These are phyloP conservation scores for Phortica variegata DNA, from an alignment of 1,140 invertebrate species.

Conservation along the genomic window DNA sequence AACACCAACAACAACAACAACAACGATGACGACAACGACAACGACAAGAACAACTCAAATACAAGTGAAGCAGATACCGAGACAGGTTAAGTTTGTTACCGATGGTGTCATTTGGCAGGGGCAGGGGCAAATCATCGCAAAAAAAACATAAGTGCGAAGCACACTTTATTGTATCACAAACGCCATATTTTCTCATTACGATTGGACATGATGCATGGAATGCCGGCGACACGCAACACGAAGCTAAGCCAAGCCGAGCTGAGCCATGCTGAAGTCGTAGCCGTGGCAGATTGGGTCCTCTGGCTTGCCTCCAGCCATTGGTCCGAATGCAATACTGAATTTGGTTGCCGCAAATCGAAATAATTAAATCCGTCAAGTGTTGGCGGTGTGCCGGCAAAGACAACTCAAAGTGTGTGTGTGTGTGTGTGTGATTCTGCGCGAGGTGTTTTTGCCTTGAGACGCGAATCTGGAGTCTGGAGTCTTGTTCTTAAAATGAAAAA, in stretches of 20 bases:
- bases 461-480: not conserved
- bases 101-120: too few species aligned
- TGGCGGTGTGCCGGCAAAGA: constrained; percentile 26
- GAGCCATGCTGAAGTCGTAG: not conserved
- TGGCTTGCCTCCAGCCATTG: constrained; percentile 11
- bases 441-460: not conserved
- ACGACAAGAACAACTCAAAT: constrained; percentile 1
- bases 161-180: constrained; percentile 57
- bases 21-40: constrained; percentile 26
- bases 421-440: too few species aligned
- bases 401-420: not conserved
- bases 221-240: constrained; percentile 36
- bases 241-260: too few species aligned
- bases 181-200: constrained; percentile 58
- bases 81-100: constrained; percentile 32
- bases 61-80: constrained; percentile 4
- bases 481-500: constrained; percentile 1
- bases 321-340: not conserved
- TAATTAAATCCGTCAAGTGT: constrained; percentile 58
- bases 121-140: too few species aligned
- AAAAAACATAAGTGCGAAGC: constrained; percentile 56
- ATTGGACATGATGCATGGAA: constrained; percentile 57
- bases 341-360: constrained; percentile 30
- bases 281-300: constrained; percentile 15
- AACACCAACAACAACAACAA: constrained; percentile 10